Evolutionary conservation across 2,888 invertebrate genomes (phyloP), one percentile per base, ranked within the genome.

Genomic region (Gryllus longicercus): DNA sequence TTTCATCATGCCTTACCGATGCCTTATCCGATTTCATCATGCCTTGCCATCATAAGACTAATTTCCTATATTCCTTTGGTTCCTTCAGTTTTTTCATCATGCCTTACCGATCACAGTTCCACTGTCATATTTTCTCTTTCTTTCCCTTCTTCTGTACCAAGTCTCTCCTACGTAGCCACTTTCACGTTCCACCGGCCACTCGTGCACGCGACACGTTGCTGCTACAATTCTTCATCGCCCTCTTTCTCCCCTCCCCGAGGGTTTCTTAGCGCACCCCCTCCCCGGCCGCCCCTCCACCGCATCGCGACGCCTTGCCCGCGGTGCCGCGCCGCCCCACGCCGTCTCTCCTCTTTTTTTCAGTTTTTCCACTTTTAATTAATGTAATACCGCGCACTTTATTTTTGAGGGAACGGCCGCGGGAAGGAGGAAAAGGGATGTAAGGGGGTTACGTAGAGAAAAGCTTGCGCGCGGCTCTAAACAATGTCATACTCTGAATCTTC

Each of bases 401-500:
- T 80, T 78, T 51, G 76, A 63, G 16, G 76, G 75, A 75, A 50
- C 77, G 51, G 50, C 49, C 23, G 85, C 84, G 85, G 85, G 85
- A 85, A n/a, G 16, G n/a, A 86, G 85, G 85, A 85, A n/a, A 14
- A 63, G 63, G 63, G 63, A 63, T n/a, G 63, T n/a, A 63, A 63
- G 63, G n/a, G 63, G 63, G 63, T 63, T 63, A 18, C 63, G 63
- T n/a, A 63, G 63, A 63, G 63, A 63, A 63, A 63, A 14, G 63
- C 63, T 63, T 63, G 63, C n/a, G 63, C 63, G 63, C 63, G 63
- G 85, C 85, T 85, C 85, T 85, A 83, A 86, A 86, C 86, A 86
- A 86, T 87, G 86, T 86, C 87, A 86, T 85, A 86, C 86, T 86
- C 86, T 87, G 87, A 86, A 87, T 87, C 87, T 86, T 87, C 86